Evolutionary conservation across 2,113 vertebrate species (phyloP).

Genomic region (Mobula hypostoma): DNA sequence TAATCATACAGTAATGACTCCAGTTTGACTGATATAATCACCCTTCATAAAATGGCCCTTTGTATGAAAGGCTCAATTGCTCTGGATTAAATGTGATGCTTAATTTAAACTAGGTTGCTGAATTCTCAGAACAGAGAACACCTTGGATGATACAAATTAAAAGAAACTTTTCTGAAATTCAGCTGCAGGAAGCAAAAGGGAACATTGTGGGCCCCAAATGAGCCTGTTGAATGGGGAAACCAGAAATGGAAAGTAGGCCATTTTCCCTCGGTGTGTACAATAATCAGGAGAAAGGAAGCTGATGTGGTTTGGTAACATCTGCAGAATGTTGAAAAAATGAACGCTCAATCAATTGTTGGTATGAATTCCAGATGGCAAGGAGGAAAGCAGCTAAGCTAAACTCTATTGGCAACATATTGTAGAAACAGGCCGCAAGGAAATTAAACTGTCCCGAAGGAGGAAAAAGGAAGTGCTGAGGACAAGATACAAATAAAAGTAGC

Average conservation of each 20-base stretch:
- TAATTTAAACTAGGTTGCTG: not conserved
- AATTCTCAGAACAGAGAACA: not conserved
- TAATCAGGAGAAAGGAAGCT: constrained; percentile 7
- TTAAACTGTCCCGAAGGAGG: constrained; percentile 17
- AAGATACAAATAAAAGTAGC: constrained; percentile 31
- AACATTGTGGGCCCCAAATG: not conserved
- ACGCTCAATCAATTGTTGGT: constrained; percentile 31
- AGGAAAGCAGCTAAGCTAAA: constrained; percentile 11
- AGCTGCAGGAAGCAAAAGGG: not conserved
- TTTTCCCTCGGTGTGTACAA: not conserved
- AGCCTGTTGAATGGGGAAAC: not conserved
- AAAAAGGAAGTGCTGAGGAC: constrained; percentile 33
- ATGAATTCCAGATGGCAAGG: constrained; percentile 34
- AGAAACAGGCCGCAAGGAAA: constrained; percentile 24
- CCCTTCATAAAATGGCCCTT: not conserved
- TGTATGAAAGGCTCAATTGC: not conserved
- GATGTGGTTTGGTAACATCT: constrained; percentile 5
- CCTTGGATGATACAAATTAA: not conserved
- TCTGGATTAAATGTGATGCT: not conserved
- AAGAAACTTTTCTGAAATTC: not conserved
- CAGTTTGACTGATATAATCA: not conserved
- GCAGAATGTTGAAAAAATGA: constrained; percentile 21
- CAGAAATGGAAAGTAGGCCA: not conserved
- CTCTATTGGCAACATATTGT: constrained; percentile 30
- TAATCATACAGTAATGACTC: not conserved